A percentile compares a stretch with the other conserved stretches of the same genome.
These are phyloP conservation scores for Calliopsis andreniformis DNA, from an alignment of 1,140 invertebrate species.

Conservation along the genomic window DNA sequence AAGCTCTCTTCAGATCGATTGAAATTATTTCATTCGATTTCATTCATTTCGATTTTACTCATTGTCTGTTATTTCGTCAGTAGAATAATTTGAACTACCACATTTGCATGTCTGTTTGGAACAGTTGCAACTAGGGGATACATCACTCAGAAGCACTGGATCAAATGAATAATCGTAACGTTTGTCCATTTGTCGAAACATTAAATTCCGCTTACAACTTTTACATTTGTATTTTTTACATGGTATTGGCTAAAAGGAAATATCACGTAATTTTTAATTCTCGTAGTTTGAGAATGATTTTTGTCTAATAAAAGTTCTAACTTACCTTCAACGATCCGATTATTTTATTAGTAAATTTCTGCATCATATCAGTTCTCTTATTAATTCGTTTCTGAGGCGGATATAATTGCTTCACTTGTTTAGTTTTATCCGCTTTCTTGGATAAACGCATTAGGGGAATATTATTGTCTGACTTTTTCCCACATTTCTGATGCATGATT, in stretches of 20 bases:
- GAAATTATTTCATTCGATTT: not conserved
- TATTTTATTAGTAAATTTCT: slow-evolving; percentile 22
- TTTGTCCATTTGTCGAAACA: not conserved
- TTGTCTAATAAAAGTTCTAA: too few relatives aligned
- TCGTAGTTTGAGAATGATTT: too few relatives aligned
- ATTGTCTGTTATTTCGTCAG: slow-evolving; percentile 60
- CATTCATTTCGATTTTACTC: too few relatives aligned
- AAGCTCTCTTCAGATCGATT: not conserved
- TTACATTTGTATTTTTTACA: slow-evolving; percentile 3
- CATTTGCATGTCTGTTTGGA: slow-evolving; percentile 15
- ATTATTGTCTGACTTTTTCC: not conserved
- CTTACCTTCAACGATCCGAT: slow-evolving; percentile 15
- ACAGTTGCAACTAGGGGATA: slow-evolving; percentile 37
- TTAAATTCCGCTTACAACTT: not conserved
- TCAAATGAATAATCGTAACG: not conserved
- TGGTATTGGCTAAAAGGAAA: not conserved
- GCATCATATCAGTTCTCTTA: slow-evolving; percentile 14
- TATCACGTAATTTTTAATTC: not conserved
- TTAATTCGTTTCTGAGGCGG: not conserved
- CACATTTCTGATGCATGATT: not conserved
- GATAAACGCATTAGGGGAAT: slow-evolving; percentile 51
- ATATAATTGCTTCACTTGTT: slow-evolving; percentile 58
- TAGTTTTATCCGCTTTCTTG: slow-evolving; percentile 49
- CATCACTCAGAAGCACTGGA: slow-evolving; percentile 35
- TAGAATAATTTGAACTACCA: slow-evolving; percentile 28